Percentiles rank a stretch among this genome's conserved stretches.
phyloP scores from a whole-genome alignment of 2,113 vertebrate genomes.

The Zingel zingel region DNA sequence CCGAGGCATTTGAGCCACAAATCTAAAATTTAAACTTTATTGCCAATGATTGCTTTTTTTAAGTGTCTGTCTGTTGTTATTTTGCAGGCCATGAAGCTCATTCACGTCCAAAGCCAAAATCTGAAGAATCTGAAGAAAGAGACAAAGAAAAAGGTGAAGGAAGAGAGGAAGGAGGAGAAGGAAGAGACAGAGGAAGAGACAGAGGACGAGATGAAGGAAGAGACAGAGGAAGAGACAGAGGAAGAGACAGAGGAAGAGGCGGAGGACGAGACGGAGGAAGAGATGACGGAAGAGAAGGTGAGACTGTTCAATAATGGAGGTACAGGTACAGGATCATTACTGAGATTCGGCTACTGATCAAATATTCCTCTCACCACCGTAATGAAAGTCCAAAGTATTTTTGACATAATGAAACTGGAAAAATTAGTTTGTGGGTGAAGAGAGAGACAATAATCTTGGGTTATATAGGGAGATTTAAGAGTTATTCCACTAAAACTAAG shows the following conservation, averaged over 20 bases:
- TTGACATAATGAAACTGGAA: background rate
- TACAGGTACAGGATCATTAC: too few species aligned
- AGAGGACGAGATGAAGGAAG: constrained; percentile 25
- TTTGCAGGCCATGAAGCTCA: constrained; percentile 63
- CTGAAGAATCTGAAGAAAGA: constrained; percentile 43
- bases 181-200: constrained; percentile 64
- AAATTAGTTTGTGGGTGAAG: too few species aligned
- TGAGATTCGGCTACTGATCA: background rate
- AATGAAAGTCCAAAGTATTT: background rate
- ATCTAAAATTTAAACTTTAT: background rate
- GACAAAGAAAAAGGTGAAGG: background rate
- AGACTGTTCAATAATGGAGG: background rate
- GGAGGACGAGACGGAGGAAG: too few species aligned
- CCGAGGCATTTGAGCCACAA: background rate
- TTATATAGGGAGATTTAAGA: too few species aligned
- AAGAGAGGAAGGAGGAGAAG: constrained; percentile 33
- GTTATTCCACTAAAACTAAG: too few species aligned
- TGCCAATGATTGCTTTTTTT: background rate
- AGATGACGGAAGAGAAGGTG: constrained; percentile 66
- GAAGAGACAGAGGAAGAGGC: background rate
- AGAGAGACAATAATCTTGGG: too few species aligned
- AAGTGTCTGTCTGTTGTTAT: background rate
- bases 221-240: constrained; percentile 31
- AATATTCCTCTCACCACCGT: background rate
- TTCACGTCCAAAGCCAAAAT: constrained; percentile 69